Conservation (phyloP, 2,113 vertebrate genomes). For the Otolemur garnettii region DNA sequence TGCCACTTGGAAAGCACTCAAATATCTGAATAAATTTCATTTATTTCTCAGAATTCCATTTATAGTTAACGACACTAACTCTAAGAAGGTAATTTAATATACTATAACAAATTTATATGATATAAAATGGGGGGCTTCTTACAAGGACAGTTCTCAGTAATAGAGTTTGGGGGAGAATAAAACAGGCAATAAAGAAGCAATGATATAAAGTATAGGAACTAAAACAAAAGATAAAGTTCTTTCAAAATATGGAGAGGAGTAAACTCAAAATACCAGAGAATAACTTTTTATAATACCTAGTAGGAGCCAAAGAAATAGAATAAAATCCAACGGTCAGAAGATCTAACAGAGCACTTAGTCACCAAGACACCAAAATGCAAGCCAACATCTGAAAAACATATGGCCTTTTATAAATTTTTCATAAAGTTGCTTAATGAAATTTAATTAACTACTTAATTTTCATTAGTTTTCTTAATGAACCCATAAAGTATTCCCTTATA, state of each 20-base stretch:
- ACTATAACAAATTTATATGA: neutral
- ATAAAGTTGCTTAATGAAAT: neutral
- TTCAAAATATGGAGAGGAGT: neutral
- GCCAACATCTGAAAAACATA: neutral
- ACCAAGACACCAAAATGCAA: neutral
- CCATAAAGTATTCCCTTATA: neutral
- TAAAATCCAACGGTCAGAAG: neutral
- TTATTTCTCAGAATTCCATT: neutral
- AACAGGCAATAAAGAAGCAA: neutral
- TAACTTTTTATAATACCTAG: neutral
- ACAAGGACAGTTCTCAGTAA: neutral
- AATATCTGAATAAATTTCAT: neutral
- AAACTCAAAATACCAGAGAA: neutral
- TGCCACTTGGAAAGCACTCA: neutral
- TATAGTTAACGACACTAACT: neutral
- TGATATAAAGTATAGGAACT: neutral
- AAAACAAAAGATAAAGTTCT: neutral
- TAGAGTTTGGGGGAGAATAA: neutral
- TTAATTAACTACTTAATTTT: neutral
- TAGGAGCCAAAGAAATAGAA: neutral
- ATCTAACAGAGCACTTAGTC: neutral
- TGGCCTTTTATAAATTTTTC: neutral
- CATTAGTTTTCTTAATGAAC: neutral
- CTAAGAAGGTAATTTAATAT: neutral
- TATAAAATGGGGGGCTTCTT: neutral